Evolutionary conservation across 2,888 invertebrate genomes (phyloP).

Genomic region (Seladonia tumulorum): DNA sequence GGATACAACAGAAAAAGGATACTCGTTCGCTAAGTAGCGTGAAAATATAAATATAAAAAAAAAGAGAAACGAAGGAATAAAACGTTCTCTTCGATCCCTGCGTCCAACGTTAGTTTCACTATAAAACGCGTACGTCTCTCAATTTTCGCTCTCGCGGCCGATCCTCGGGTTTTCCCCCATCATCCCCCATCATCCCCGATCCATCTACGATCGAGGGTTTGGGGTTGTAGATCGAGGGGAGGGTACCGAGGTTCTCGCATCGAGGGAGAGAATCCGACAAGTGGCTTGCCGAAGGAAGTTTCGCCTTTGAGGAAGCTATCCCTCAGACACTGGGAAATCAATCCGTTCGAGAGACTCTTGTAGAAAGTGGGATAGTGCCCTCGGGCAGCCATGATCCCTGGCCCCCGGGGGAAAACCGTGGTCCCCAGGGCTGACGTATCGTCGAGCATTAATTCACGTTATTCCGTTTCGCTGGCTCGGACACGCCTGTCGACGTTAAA

Average conservation of each 20-base stretch:
- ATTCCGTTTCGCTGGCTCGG: conserved; percentile 8
- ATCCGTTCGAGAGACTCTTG: conserved; percentile 42
- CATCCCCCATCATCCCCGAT: not conserved
- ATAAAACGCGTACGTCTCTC: not conserved
- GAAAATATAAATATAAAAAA: not conserved
- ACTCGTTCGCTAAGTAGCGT: no score
- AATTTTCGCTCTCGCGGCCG: not conserved
- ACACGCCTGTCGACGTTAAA: conserved; percentile 19
- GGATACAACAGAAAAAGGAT: no score
- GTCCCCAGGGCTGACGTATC: not conserved
- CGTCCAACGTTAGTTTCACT: not conserved
- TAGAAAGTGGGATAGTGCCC: conserved; percentile 20
- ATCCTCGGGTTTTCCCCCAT: not conserved
- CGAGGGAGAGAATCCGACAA: conserved; percentile 66
- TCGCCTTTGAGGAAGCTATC: conserved; percentile 44
- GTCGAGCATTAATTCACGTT: conserved; percentile 22
- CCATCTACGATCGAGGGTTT: not conserved
- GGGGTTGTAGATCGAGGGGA: not conserved
- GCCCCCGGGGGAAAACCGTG: not conserved
- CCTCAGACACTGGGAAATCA: conserved; percentile 54
- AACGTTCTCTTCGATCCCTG: not conserved
- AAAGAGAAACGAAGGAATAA: not conserved
- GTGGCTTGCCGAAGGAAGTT: conserved; percentile 63
- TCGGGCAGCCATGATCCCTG: not conserved
- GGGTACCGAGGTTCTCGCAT: conserved; percentile 14